A percentile compares a stretch with the other conserved stretches of the same genome.
phyloP scores from a whole-genome alignment of 2,888 invertebrate genomes.

The Boloria euphrosyne region DNA sequence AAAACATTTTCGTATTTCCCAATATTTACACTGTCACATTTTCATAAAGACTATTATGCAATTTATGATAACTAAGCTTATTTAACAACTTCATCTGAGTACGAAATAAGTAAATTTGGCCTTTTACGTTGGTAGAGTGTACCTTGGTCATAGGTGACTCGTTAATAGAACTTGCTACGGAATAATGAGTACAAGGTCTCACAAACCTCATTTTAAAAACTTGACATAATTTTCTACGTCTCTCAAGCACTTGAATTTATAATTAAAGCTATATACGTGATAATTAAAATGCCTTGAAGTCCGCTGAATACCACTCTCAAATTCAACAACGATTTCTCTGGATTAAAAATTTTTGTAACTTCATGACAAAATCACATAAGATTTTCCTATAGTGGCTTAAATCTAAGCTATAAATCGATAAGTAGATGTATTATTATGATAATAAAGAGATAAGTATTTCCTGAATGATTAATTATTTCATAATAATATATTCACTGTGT shows the following conservation, averaged over 20 bases:
- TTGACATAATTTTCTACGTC: conserved; percentile 18
- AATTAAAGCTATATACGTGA: conserved; percentile 8
- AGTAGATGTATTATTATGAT: too few species aligned
- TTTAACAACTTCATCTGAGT: neutral
- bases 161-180: conserved; percentile 15
- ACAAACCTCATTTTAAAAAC: conserved; percentile 23
- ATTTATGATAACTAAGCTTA: conserved; percentile 7
- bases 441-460: too few species aligned
- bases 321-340: too few species aligned
- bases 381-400: too few species aligned
- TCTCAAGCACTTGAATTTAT: conserved; percentile 20
- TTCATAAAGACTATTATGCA: conserved; percentile 1
- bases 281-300: conserved; percentile 16
- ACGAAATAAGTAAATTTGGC: conserved; percentile 5
- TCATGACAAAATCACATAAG: too few species aligned
- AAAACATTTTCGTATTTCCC: too few species aligned
- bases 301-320: neutral
- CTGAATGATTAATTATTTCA: too few species aligned
- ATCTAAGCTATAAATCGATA: too few species aligned
- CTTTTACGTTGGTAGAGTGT: conserved; percentile 9
- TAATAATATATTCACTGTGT: too few species aligned
- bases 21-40: neutral
- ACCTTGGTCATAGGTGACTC: conserved; percentile 20
- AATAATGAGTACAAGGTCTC: conserved; percentile 23
- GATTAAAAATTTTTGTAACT: too few species aligned